These are phyloP conservation scores for Macrostomum lignano DNA, from an alignment of 1,140 invertebrate genomes.

Conservation along the genomic window DNA sequence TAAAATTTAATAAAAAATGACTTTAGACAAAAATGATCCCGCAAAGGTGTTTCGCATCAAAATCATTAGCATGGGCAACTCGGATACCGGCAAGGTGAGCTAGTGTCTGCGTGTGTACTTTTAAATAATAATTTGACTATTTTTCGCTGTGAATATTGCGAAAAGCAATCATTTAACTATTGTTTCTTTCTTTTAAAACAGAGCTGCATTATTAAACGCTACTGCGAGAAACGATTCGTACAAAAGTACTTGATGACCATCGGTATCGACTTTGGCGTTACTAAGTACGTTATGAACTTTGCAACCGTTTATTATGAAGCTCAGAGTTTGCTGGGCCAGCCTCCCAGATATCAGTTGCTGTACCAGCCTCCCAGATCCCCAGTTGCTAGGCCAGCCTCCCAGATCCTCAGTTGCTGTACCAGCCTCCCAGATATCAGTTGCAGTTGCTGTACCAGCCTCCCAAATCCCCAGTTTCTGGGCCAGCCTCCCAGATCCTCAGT, in stretches of 20 bases:
- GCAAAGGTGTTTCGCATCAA: conserved; percentile 3
- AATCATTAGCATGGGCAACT: conserved; percentile 3
- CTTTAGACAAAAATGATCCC: no score
- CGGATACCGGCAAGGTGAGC: neutral
- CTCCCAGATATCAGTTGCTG: no score
- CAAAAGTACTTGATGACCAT: conserved; percentile 30
- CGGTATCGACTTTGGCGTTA: conserved; percentile 32
- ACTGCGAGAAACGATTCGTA: conserved; percentile 31
- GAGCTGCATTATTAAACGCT: conserved; percentile 31
- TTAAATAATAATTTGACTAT: neutral
- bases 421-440: no score
- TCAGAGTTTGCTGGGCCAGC: no score
- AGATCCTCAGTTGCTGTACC: no score
- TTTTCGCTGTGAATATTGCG: neutral
- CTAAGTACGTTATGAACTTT: conserved; percentile 22
- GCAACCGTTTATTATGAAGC: no score
- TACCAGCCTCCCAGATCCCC: no score
- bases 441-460: no score
- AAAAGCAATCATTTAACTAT: neutral
- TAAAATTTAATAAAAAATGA: no score
- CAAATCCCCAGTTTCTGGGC: no score
- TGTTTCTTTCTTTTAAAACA: conserved; percentile 9
- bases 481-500: no score
- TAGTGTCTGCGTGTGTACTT: neutral
- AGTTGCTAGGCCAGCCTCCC: no score